Evolutionary conservation across 2,797 vertebrate genomes (phyloP), one percentile per base, ranked within the genome.

Genomic region (Hylomyscus alleni): DNA sequence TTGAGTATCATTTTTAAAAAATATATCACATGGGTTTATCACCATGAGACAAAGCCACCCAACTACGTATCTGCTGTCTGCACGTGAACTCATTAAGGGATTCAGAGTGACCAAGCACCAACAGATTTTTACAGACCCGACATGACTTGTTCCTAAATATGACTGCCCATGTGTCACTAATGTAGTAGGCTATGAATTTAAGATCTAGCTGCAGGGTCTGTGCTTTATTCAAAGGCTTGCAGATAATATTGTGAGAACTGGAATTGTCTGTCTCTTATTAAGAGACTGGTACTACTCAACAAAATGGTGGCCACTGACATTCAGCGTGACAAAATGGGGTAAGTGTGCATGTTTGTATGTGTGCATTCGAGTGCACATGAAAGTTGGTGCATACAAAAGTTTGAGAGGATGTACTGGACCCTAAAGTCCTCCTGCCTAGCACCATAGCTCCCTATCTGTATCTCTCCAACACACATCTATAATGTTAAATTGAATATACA

Each of bases 241-340:
- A 85, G 37, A 75, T 95, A 77, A 77, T 50, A 81, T 44, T 58
- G 6, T 65, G 67, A 54, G 81, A 65, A 86, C 72, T 91, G 83
- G 90, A 93, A 90, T 87, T 89, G 72, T 86, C 87, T 40, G 80
- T 56, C 6, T 89, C n/a, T 82, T 89, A 20, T 94, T 91, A 75
- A 60, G 83, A 78, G 78, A 76, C 82, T 94, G 50, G 56, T 73
- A 40, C 88, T 77, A 40, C 95, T 93, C 47, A 73, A 58, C 72
- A 82, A 80, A 91, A 95, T 44, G 29, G 60, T 92, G 83, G 37
- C 93, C 56, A 97, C 34, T 69, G 56, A 89, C 93, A 84, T 93
- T 26, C 1, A 87, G 65, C 87, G 54, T 90, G 56, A 58, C 88
- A 83, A 96, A 95, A 83, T 89, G 72, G 75, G 78, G 20, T 93